A percentile compares a stretch with the other conserved stretches of the same genome.
These are phyloP conservation scores for Panthera leo DNA, from an alignment of 2,113 vertebrate genomes.

Conservation along the genomic window DNA sequence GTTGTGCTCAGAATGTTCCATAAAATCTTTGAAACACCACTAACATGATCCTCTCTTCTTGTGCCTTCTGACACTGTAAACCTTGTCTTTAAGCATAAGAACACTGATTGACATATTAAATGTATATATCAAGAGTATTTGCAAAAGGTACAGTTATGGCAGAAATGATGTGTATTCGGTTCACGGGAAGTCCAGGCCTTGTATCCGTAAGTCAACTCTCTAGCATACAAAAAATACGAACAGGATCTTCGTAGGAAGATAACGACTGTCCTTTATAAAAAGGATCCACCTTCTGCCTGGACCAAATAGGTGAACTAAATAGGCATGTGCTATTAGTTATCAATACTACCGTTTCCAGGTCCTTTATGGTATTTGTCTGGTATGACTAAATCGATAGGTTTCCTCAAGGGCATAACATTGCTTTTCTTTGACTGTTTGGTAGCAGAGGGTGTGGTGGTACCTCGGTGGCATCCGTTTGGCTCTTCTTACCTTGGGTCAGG, in stretches of 20 bases:
- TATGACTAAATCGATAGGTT: background rate
- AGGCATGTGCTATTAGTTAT: too few relatives aligned
- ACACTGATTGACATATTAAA: background rate
- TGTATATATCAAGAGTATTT: background rate
- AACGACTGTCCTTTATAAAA: background rate
- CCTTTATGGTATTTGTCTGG: background rate
- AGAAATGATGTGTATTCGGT: background rate
- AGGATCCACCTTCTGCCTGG: background rate
- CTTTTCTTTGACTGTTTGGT: background rate
- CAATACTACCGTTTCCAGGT: background rate
- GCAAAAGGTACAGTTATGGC: background rate
- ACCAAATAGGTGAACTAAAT: background rate
- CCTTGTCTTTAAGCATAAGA: background rate
- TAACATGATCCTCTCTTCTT: background rate
- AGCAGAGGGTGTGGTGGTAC: background rate
- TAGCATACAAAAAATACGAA: background rate
- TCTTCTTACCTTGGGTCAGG: background rate
- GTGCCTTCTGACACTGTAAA: background rate
- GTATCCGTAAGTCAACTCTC: background rate
- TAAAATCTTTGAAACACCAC: constrained; percentile 8
- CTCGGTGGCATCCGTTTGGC: background rate
- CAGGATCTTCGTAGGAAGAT: background rate
- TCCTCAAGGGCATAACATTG: background rate
- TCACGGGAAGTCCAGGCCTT: background rate
- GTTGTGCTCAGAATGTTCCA: constrained; percentile 17